Evolutionary conservation across 2,797 vertebrate species (phyloP).

Genomic region (Salarias fasciatus): DNA sequence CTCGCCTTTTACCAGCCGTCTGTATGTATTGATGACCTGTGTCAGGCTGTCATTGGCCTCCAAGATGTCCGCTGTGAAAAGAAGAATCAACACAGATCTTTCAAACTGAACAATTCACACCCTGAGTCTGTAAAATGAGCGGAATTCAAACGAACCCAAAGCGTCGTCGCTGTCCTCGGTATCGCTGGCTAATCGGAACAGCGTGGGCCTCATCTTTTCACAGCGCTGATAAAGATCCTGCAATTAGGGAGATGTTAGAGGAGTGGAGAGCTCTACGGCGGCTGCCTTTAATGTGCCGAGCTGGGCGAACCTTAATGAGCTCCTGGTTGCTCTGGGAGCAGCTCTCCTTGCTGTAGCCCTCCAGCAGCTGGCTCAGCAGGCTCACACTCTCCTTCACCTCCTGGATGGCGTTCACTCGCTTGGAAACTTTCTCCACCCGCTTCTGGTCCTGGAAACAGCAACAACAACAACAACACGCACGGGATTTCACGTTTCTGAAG

Average conservation of each 20-base stretch:
- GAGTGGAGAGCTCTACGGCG: neutral
- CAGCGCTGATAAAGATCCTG: slow-evolving; percentile 97
- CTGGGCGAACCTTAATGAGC: slow-evolving; percentile 89
- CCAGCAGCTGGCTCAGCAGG: slow-evolving; percentile 94
- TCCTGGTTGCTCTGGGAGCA: slow-evolving; percentile 89
- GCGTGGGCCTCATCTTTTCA: slow-evolving; percentile 96
- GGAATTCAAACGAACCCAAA: slow-evolving; percentile 80
- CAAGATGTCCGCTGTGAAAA: slow-evolving; percentile 89
- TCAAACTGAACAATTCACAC: no score
- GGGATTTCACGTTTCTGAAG: neutral
- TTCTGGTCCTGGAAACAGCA: slow-evolving; percentile 89
- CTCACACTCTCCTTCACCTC: slow-evolving; percentile 96
- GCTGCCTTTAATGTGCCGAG: slow-evolving; percentile 27
- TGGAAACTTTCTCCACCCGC: slow-evolving; percentile 97
- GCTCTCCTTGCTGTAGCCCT: slow-evolving; percentile 86
- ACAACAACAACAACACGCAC: rapidly evolving
- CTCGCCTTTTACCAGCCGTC: slow-evolving; percentile 91
- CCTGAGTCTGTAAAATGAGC: no score
- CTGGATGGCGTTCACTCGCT: slow-evolving; percentile 94
- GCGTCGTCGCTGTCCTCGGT: slow-evolving; percentile 98
- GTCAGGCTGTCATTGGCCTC: slow-evolving; percentile 98
- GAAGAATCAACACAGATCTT: no score
- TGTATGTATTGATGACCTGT: slow-evolving; percentile 95
- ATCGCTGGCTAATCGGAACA: slow-evolving; percentile 96
- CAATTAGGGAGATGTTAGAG: slow-evolving; percentile 26